Evolutionary conservation across 2,797 vertebrate species (phyloP).

Genomic region (Syngnathus rostellatus): DNA sequence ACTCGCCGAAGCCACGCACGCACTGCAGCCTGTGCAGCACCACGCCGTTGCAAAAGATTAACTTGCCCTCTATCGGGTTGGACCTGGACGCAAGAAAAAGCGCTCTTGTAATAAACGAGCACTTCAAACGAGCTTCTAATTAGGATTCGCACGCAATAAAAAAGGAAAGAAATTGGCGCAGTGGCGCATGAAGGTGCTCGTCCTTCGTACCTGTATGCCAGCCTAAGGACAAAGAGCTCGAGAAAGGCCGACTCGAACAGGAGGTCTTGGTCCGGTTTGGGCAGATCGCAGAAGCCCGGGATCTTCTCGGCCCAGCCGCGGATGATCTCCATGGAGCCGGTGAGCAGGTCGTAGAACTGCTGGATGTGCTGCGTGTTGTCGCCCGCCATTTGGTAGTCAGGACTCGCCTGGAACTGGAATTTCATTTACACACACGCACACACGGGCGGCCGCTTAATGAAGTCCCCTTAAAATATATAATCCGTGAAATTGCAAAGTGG

Average conservation of each 20-base stretch:
- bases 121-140: conserved; percentile 84
- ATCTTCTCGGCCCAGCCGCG: conserved; percentile 98
- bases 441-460: conserved; percentile 71
- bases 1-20: conserved; percentile 96
- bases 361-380: conserved; percentile 98
- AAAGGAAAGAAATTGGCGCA: conserved; percentile 28
- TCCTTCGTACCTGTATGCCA: conserved; percentile 85
- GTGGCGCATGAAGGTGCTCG: conserved; percentile 66
- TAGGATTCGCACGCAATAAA: conserved; percentile 38
- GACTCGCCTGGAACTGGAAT: conserved; percentile 98
- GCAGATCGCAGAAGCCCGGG: conserved; percentile 85
- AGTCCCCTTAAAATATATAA: conserved; percentile 87
- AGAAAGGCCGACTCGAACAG: conserved; percentile 97
- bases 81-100: conserved; percentile 73
- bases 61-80: conserved; percentile 96
- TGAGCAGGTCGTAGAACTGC: conserved; percentile 98
- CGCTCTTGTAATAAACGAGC: conserved; percentile 16
- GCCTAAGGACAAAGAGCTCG: conserved; percentile 92
- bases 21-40: conserved; percentile 97
- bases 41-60: conserved; percentile 98
- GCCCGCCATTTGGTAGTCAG: conserved; percentile 96
- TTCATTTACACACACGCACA: conserved; percentile 66
- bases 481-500: conserved; percentile 89
- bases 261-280: conserved; percentile 93
- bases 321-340: conserved; percentile 99